A percentile compares a stretch with the other conserved stretches of the same genome.
These are phyloP conservation scores for Trachops cirrhosus DNA, from an alignment of 2,797 vertebrate species.

Conservation along the genomic window DNA sequence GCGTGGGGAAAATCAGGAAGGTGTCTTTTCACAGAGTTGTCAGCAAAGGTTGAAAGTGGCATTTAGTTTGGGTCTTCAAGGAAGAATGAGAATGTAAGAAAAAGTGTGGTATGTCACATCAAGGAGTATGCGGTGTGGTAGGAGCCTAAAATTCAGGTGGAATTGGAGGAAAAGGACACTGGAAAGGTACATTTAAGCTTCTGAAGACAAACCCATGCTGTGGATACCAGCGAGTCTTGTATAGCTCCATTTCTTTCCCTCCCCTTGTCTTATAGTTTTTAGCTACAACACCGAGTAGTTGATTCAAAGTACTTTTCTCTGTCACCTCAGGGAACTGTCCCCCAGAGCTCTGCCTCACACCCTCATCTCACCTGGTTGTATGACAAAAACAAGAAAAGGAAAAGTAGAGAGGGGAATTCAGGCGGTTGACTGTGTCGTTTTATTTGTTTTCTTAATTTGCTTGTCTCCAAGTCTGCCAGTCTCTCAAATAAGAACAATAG, in stretches of 20 bases:
- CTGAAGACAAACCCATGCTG: not conserved
- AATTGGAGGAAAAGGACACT: not conserved
- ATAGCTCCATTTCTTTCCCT: not conserved
- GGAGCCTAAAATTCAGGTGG: not conserved
- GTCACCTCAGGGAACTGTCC: slow-evolving; percentile 35
- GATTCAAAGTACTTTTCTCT: not conserved
- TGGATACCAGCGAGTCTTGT: not conserved
- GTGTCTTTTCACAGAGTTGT: not conserved
- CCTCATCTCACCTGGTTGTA: rapidly evolving
- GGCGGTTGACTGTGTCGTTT: not conserved
- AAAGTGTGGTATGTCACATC: not conserved
- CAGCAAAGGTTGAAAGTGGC: not conserved
- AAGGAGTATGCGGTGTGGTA: not conserved
- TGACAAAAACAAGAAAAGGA: not conserved
- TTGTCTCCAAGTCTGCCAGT: not conserved
- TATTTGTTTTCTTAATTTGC: slow-evolving; percentile 7
- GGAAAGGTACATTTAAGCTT: not conserved
- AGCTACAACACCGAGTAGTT: not conserved
- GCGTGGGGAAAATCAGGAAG: not conserved
- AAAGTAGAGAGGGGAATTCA: not conserved
- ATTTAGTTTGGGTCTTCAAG: not conserved
- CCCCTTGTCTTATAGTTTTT: not conserved
- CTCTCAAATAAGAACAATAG: not conserved
- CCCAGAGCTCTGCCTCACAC: not conserved
- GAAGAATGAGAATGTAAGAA: not conserved